Evolutionary conservation across 2,888 invertebrate genomes (phyloP).

Genomic region (Pachydiplax longipennis): DNA sequence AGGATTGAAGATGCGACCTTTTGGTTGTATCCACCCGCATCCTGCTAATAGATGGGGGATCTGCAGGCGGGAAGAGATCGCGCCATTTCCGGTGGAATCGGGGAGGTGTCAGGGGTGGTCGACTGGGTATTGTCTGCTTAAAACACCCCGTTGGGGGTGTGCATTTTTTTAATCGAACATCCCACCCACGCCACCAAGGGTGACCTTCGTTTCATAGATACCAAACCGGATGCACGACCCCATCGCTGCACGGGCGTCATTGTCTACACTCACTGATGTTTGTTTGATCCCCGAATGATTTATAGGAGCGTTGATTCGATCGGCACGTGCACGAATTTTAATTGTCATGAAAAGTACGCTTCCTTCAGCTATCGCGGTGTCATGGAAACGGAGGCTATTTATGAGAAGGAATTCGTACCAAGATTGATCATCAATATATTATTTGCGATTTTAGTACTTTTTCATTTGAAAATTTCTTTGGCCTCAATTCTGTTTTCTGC

Average conservation of each 20-base stretch:
- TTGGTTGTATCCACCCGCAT: not conserved
- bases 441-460: too few relatives aligned
- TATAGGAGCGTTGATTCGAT: not conserved
- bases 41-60: not conserved
- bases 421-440: too few relatives aligned
- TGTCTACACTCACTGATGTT: not conserved
- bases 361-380: not conserved
- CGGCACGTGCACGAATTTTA: not conserved
- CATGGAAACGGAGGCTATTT: not conserved
- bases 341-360: not conserved
- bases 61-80: not conserved
- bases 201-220: not conserved
- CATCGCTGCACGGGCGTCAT: not conserved
- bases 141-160: not conserved
- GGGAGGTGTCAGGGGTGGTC: not conserved
- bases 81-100: not conserved
- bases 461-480: too few relatives aligned
- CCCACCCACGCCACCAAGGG: not conserved
- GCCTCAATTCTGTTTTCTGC: too few relatives aligned
- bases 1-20: conserved; percentile 7
- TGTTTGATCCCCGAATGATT: not conserved
- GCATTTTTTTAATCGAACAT: not conserved
- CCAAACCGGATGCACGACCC: not conserved
- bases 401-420: not conserved
- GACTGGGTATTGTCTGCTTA: not conserved